Conservation (phyloP, 2,888 invertebrate genomes). For the Cynaeus angustus region DNA sequence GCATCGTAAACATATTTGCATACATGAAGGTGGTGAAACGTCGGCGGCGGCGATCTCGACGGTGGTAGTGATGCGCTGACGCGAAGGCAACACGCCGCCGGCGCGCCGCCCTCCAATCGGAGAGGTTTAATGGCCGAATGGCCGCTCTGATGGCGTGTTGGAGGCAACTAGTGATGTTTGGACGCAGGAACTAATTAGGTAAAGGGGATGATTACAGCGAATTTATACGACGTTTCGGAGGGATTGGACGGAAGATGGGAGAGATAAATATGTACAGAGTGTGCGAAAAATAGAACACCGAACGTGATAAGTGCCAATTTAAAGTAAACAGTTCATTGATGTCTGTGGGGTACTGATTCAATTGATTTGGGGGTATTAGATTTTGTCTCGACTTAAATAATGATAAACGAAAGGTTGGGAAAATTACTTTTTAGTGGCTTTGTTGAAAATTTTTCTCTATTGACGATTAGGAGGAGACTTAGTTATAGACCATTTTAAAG, state of each 20-base stretch:
- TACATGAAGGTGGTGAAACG: slow-evolving; percentile 60
- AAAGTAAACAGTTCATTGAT: too few species aligned
- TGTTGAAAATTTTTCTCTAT: too few species aligned
- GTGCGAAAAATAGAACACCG: not conserved
- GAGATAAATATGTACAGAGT: slow-evolving; percentile 4
- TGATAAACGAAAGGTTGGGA: too few species aligned
- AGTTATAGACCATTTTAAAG: too few species aligned
- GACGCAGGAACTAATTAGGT: slow-evolving; percentile 50
- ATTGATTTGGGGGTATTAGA: too few species aligned
- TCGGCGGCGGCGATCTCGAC: slow-evolving; percentile 39
- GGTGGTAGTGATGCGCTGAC: slow-evolving; percentile 18
- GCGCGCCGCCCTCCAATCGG: slow-evolving; percentile 61
- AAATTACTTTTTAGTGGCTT: too few species aligned
- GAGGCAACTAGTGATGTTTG: slow-evolving; percentile 59
- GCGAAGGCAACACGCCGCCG: slow-evolving; percentile 8
- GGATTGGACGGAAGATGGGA: slow-evolving; percentile 2
- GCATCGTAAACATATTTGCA: slow-evolving; percentile 71
- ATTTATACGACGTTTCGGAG: slow-evolving; percentile 1
- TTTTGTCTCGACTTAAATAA: too few species aligned
- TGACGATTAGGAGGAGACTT: too few species aligned
- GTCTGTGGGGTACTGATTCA: too few species aligned
- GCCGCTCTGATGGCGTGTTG: slow-evolving; percentile 59
- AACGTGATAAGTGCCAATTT: not conserved
- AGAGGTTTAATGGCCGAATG: slow-evolving; percentile 66
- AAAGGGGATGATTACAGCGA: slow-evolving; percentile 6